A percentile compares a stretch with the other conserved stretches of the same genome.
These are phyloP conservation scores for Neopelma chrysocephalum DNA, from an alignment of 2,797 vertebrate species.

Conservation along the genomic window DNA sequence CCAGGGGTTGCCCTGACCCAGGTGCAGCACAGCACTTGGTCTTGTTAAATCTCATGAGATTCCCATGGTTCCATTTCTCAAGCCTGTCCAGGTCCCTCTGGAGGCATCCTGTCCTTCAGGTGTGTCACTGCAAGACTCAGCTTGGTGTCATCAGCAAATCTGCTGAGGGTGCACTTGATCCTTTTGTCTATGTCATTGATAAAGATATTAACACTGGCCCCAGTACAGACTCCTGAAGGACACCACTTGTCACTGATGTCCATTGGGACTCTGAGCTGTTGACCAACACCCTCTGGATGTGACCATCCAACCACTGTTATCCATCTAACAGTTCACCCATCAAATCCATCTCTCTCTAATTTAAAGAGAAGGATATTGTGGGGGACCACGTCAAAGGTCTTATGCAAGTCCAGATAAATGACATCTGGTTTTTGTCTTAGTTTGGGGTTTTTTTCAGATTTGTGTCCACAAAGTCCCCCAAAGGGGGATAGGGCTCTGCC, in stretches of 20 bases:
- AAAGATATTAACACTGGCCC: not conserved
- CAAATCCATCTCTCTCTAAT: not conserved
- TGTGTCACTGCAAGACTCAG: not conserved
- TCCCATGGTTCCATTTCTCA: not conserved
- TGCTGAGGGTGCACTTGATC: not conserved
- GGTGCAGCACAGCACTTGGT: not conserved
- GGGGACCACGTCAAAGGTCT: not conserved
- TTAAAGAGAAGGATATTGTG: not conserved
- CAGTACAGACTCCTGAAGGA: not conserved
- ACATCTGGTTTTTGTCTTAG: not conserved
- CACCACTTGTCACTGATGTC: not conserved
- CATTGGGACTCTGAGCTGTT: not conserved
- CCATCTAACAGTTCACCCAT: not conserved
- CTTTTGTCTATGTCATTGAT: not conserved
- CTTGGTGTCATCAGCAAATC: not conserved
- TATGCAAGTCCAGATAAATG: not conserved
- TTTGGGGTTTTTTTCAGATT: not conserved
- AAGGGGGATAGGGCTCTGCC: not conserved
- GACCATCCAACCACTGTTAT: not conserved
- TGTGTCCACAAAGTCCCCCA: not conserved
- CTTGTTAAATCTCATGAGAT: not conserved
- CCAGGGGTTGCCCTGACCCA: not conserved
- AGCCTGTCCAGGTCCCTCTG: not conserved
- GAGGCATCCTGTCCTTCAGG: not conserved
- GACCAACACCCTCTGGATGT: not conserved